Evolutionary conservation across 2,113 vertebrate species (phyloP).

Genomic region (Craseonycteris thonglongyai): DNA sequence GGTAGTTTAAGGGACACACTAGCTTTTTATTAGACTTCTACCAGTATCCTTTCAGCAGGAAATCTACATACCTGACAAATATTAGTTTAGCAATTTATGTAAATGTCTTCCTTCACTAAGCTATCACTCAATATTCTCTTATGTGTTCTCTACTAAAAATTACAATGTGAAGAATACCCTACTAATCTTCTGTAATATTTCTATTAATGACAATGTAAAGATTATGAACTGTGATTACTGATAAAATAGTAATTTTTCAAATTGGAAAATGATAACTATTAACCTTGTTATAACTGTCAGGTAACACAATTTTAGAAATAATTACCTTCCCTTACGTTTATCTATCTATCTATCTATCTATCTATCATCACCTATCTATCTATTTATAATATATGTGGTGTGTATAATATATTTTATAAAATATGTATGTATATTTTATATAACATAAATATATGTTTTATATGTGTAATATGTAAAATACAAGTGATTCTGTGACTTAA

Average conservation of each 20-base stretch:
- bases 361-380: too few species aligned
- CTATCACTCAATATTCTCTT: slow-evolving; percentile 52
- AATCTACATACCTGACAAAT: slow-evolving; percentile 70
- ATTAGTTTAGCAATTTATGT: slow-evolving; percentile 63
- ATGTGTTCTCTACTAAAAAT: slow-evolving; percentile 53
- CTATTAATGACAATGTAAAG: slow-evolving; percentile 12
- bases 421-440: background rate
- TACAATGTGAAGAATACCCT: slow-evolving; percentile 32
- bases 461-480: background rate
- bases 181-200: slow-evolving; percentile 14
- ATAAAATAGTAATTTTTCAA: background rate
- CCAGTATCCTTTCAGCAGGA: slow-evolving; percentile 60
- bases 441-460: background rate
- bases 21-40: slow-evolving; percentile 68
- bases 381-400: background rate
- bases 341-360: background rate
- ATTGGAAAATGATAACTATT: background rate
- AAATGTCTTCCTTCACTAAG: slow-evolving; percentile 35
- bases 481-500: background rate
- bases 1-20: slow-evolving; percentile 56
- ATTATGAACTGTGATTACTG: background rate
- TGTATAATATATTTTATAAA: background rate
- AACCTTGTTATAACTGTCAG: background rate
- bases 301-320: background rate
- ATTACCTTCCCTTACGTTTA: background rate